These are phyloP conservation scores for Mallotus villosus DNA, from an alignment of 2,797 vertebrate species.

Conservation along the genomic window DNA sequence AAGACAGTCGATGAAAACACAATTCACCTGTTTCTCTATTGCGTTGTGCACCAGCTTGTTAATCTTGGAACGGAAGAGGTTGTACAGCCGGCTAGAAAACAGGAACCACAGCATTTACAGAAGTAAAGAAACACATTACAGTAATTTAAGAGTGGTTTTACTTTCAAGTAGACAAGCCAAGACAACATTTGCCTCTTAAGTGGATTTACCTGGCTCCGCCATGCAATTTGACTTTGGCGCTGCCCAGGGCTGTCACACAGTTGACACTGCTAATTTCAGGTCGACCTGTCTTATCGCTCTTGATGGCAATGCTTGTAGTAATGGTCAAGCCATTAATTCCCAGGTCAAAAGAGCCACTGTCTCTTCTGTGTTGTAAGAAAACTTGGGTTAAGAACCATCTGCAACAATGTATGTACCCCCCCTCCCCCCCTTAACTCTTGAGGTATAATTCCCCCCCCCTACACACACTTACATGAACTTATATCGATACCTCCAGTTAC, in stretches of 20 bases:
- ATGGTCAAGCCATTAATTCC: constrained; percentile 60
- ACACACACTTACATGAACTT: constrained; percentile 63
- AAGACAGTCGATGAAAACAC: too few relatives aligned
- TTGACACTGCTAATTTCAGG: constrained; percentile 57
- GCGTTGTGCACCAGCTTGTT: constrained; percentile 54
- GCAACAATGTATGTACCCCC: too few relatives aligned
- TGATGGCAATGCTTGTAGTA: constrained; percentile 50
- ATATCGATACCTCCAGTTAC: constrained; percentile 75
- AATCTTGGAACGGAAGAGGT: constrained; percentile 66
- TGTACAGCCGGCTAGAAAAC: constrained; percentile 76
- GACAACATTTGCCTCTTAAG: background rate
- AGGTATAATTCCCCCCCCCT: background rate
- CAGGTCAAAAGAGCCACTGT: constrained; percentile 74
- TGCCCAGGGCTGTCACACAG: constrained; percentile 60
- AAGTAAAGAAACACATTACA: background rate
- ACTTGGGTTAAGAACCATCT: background rate
- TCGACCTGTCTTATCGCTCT: constrained; percentile 67
- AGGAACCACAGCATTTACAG: constrained; percentile 3
- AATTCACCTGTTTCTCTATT: constrained; percentile 66
- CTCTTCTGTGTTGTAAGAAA: constrained; percentile 53
- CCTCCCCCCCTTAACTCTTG: background rate
- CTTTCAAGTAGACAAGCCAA: background rate
- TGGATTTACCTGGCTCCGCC: constrained; percentile 71
- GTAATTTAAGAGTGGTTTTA: background rate
- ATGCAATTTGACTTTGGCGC: constrained; percentile 62